A percentile compares a stretch with the other conserved stretches of the same genome.
phyloP scores from a whole-genome alignment of 2,888 invertebrate species.

The Gortyna flavago region DNA sequence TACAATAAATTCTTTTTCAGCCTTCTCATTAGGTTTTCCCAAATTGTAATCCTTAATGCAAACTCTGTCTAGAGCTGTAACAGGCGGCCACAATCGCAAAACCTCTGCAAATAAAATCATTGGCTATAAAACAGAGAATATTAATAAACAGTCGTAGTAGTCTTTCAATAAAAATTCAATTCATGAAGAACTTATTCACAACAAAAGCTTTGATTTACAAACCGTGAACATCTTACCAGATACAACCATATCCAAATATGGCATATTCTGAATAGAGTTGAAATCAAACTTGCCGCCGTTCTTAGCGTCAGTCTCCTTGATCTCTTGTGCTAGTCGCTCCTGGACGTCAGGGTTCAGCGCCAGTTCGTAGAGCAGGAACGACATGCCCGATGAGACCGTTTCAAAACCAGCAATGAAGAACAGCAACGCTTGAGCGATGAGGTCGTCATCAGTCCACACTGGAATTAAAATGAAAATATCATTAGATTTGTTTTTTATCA shows the following conservation, averaged over 20 bases:
- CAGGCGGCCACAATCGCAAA: slow-evolving; percentile 83
- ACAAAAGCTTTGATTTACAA: neutral
- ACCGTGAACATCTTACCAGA: slow-evolving; percentile 78
- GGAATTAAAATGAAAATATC: slow-evolving; percentile 28
- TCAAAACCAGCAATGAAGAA: slow-evolving; percentile 91
- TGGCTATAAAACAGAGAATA: no score
- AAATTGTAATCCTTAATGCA: slow-evolving; percentile 88
- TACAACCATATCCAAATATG: slow-evolving; percentile 91
- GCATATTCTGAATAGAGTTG: slow-evolving; percentile 88
- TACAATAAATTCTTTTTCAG: slow-evolving; percentile 76
- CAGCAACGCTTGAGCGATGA: slow-evolving; percentile 86
- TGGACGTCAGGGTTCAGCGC: slow-evolving; percentile 90
- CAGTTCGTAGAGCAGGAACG: slow-evolving; percentile 89
- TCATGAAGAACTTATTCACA: neutral
- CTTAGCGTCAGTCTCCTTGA: slow-evolving; percentile 82
- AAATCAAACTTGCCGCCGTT: slow-evolving; percentile 85
- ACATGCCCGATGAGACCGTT: slow-evolving; percentile 83
- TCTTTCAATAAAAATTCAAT: neutral
- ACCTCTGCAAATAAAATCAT: slow-evolving; percentile 21
- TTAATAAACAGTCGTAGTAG: no score
- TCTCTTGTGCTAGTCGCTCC: slow-evolving; percentile 87
- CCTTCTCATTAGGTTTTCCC: slow-evolving; percentile 76
- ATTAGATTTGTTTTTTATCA: neutral
- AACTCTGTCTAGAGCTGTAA: slow-evolving; percentile 81
- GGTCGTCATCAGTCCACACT: slow-evolving; percentile 83